phyloP scores from a whole-genome alignment of 2,797 vertebrate species.

The Craterocephalus amniculus region DNA sequence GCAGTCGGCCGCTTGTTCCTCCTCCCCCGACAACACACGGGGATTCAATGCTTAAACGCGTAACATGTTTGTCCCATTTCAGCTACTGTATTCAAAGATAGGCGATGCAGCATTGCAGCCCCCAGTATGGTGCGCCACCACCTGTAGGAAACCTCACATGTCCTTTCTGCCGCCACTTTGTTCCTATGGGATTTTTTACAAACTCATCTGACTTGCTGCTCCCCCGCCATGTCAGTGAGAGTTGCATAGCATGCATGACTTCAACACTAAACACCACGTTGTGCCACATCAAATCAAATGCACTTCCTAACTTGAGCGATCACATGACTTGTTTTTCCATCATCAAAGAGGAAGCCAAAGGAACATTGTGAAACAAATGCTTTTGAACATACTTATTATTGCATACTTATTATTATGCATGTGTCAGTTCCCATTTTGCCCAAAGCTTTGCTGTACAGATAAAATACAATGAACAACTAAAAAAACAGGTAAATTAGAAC shows the following conservation, averaged over 20 bases:
- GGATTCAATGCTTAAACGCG: too few relatives aligned
- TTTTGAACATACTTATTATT: background rate
- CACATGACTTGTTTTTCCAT: background rate
- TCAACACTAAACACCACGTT: background rate
- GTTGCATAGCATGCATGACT: background rate
- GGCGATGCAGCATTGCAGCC: too few relatives aligned
- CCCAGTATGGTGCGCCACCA: too few relatives aligned
- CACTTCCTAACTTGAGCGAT: background rate
- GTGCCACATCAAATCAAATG: background rate
- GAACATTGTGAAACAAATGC: background rate
- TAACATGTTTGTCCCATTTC: too few relatives aligned
- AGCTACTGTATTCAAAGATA: too few relatives aligned
- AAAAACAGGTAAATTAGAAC: conserved; percentile 10
- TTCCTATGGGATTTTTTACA: background rate
- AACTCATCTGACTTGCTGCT: background rate
- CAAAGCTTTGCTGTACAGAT: conserved; percentile 3
- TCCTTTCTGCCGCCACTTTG: background rate
- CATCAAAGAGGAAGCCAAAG: background rate
- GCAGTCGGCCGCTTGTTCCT: too few relatives aligned
- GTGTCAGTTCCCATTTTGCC: background rate
- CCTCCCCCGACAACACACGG: too few relatives aligned
- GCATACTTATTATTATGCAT: background rate
- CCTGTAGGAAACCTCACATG: too few relatives aligned
- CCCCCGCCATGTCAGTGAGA: background rate
- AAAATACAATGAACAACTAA: background rate